A percentile compares a stretch with the other conserved stretches of the same genome.
phyloP scores from a whole-genome alignment of 2,113 vertebrate species.

The Cranoglanis bouderius region DNA sequence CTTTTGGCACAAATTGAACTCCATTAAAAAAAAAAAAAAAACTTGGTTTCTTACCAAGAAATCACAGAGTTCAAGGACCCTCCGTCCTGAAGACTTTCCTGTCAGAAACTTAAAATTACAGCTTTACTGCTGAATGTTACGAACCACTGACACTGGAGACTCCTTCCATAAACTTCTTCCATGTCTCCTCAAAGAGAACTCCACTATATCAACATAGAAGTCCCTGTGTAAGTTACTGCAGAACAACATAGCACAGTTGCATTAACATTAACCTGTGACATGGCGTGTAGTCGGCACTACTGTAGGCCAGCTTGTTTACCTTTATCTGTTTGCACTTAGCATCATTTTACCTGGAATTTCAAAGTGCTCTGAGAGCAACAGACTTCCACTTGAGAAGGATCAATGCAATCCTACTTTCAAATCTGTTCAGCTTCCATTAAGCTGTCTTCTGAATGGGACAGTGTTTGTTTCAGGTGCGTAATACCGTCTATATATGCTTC shows the following conservation, averaged over 20 bases:
- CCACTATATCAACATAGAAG: background rate
- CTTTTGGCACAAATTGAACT: no score
- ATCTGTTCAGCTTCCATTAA: slow-evolving; percentile 1
- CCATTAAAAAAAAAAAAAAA: background rate
- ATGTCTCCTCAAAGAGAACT: background rate
- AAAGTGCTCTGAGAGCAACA: background rate
- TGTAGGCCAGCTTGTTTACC: background rate
- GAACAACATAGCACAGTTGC: background rate
- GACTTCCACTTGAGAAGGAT: background rate
- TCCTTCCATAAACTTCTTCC: background rate
- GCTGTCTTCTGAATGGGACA: background rate
- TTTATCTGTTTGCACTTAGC: background rate
- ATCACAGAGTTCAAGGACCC: background rate
- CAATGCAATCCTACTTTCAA: background rate
- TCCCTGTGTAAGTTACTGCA: background rate
- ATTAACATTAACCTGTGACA: background rate
- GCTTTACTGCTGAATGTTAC: no score
- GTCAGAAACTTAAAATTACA: background rate
- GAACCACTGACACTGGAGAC: background rate
- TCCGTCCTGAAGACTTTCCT: background rate
- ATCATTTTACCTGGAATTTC: background rate
- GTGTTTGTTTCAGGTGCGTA: background rate
- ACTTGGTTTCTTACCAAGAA: background rate
- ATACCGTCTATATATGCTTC: background rate
- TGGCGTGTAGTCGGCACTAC: background rate